A percentile compares a stretch with the other conserved stretches of the same genome.
Conservation (phyloP, 35 echinoderm and acorn worm species). For the Apostichopus parvimensis region DNA sequence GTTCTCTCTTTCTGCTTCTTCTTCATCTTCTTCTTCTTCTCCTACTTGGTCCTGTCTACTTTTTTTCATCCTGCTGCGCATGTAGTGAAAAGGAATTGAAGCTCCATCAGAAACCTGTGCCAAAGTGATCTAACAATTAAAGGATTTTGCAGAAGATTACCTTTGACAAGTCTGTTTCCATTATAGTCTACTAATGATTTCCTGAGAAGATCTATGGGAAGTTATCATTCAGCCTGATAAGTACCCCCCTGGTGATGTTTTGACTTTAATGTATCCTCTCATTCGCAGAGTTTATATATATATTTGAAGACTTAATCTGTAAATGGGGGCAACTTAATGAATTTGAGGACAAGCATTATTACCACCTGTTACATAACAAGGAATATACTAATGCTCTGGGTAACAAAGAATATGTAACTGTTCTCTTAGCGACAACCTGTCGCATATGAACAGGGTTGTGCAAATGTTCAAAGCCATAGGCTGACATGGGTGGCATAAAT, state of each 20-base stretch:
- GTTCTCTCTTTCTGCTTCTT: no score
- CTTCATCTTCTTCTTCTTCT: no score
- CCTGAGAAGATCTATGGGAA: neutral
- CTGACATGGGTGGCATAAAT: no score
- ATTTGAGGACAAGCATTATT: neutral
- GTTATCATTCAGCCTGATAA: conserved; percentile 1
- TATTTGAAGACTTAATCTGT: neutral
- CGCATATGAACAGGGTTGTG: no score
- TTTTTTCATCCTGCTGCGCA: no score
- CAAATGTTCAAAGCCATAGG: no score
- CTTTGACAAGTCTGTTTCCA: neutral
- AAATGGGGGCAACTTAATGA: neutral
- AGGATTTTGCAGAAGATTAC: neutral
- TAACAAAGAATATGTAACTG: no score
- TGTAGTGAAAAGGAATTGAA: no score
- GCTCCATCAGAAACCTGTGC: neutral
- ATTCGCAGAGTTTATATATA: neutral
- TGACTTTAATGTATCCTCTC: neutral
- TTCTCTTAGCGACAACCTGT: no score
- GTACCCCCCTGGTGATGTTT: neutral
- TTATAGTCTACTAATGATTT: neutral
- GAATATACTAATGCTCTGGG: no score
- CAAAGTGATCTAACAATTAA: neutral
- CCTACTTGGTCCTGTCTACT: no score
- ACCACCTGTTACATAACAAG: no score